These are phyloP conservation scores for Brachionichthys hirsutus DNA, from an alignment of 2,113 vertebrate genomes.

Conservation along the genomic window DNA sequence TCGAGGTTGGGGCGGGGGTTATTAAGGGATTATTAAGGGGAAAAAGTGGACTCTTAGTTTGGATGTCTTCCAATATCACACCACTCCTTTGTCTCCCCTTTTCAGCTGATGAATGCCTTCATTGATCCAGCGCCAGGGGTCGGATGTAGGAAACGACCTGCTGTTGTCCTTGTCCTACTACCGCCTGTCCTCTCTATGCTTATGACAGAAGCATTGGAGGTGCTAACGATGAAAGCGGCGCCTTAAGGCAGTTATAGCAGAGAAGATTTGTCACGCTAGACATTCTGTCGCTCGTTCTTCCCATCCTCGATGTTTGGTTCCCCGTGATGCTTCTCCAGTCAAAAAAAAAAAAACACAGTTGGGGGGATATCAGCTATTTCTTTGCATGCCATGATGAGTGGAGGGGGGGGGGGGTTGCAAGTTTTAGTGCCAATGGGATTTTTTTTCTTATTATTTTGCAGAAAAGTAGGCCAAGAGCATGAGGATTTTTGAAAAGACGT, in stretches of 20 bases:
- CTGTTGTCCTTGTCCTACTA: neutral
- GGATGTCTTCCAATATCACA: too few relatives aligned
- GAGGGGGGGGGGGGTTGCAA: conserved; percentile 47
- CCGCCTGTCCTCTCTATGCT: conserved; percentile 4
- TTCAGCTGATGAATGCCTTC: too few relatives aligned
- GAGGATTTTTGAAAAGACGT: conserved; percentile 45
- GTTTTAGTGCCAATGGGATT: conserved; percentile 53
- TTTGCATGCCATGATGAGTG: conserved; percentile 63
- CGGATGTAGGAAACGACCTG: too few relatives aligned
- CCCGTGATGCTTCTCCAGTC: conserved; percentile 48
- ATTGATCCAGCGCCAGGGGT: too few relatives aligned
- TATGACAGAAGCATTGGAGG: conserved; percentile 26
- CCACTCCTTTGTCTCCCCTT: too few relatives aligned
- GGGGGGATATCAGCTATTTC: conserved; percentile 54
- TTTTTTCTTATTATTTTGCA: conserved; percentile 25
- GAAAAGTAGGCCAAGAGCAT: conserved; percentile 68
- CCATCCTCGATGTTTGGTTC: conserved; percentile 55
- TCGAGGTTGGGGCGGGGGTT: too few relatives aligned
- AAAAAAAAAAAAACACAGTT: conserved; percentile 41
- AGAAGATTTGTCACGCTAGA: conserved; percentile 42
- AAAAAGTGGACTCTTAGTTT: too few relatives aligned
- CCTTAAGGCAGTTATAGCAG: conserved; percentile 36
- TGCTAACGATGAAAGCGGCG: conserved; percentile 51
- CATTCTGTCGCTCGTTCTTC: conserved; percentile 38
- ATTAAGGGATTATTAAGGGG: too few relatives aligned